Conservation (phyloP, 2,888 invertebrate species). For the Stenolophus ochropezus region DNA sequence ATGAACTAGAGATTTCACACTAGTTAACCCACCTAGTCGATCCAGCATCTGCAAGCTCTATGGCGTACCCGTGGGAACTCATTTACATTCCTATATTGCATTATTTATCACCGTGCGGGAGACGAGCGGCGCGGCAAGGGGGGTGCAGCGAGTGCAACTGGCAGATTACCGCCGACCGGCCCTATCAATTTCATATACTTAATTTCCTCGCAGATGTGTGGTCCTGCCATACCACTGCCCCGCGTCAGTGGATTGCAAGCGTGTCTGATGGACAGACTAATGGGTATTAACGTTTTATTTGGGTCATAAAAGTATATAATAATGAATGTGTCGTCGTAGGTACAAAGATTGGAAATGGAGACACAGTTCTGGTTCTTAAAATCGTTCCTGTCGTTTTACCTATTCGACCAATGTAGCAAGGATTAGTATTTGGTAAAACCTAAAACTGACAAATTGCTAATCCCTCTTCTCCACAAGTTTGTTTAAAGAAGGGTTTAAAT, state of each 20-base stretch:
- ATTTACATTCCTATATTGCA: constrained; percentile 60
- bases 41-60: constrained; percentile 11
- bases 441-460: too few species aligned
- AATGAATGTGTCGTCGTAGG: too few species aligned
- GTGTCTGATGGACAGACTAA: too few species aligned
- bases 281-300: background rate
- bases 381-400: too few species aligned
- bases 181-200: constrained; percentile 61
- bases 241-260: too few species aligned
- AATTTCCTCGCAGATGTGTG: constrained; percentile 60
- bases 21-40: background rate
- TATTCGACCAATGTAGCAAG: too few species aligned
- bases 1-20: background rate
- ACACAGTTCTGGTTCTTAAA: too few species aligned
- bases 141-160: constrained; percentile 58
- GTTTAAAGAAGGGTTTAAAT: too few species aligned
- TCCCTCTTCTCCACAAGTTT: too few species aligned
- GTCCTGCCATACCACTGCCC: too few species aligned
- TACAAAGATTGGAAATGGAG: too few species aligned
- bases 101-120: constrained; percentile 56
- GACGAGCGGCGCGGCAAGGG: background rate
- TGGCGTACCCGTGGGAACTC: constrained; percentile 54
- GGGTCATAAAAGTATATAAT: background rate
- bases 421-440: too few species aligned
- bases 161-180: constrained; percentile 57